Evolutionary conservation across 1,140 invertebrate species (phyloP), one percentile per base, ranked within the genome.

Genomic region (Neuroterus valhalla): DNA sequence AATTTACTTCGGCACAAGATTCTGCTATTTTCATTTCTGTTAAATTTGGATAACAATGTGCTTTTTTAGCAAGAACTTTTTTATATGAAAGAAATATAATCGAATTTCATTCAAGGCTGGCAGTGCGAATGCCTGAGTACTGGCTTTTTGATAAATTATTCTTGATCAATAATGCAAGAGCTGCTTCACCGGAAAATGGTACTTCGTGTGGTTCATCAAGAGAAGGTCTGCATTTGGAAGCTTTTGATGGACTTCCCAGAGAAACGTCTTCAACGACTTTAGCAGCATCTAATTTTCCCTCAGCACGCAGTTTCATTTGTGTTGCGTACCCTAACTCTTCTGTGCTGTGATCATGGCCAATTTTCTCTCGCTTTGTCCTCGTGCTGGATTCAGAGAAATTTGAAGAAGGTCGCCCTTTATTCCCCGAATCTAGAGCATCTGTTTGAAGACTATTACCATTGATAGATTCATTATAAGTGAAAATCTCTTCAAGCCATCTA

Each of bases 1-100:
- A 70, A 17, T 71, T 50, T 19, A 73, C 75, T 78, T 81, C 72
- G 21, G 72, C 80, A 50, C 38, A 45, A 44, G 45, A 69, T 67
- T 78, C 80, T 14, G 75, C 78, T 55, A 79, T 44, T 68, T 14
- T 45, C 67, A 75, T 38, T 19, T 48, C 38, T 74, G 44, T 14
- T 50, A 38, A 3, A 1, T 45, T 5, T 70, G 45, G 48, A 23
- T 48, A 6, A 70, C 46, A 70, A 11, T n/a, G n/a, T 23, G 15
- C 2, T 50, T 52, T 70, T 2, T 1, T 19, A 38, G 19, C 15
- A 48, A 14, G 21, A 11, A 66, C 52, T 17, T 43, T 43, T 8
- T 72, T 23, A 62, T 72, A 72, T 15, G 38, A 38, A 0, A 50
- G 23, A 19, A 23, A 71, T 43, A 70, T 46, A 14, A 19, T 45